These are phyloP conservation scores for Brachionus paranguensis DNA, from an alignment of 1,140 invertebrate genomes.

Conservation along the genomic window DNA sequence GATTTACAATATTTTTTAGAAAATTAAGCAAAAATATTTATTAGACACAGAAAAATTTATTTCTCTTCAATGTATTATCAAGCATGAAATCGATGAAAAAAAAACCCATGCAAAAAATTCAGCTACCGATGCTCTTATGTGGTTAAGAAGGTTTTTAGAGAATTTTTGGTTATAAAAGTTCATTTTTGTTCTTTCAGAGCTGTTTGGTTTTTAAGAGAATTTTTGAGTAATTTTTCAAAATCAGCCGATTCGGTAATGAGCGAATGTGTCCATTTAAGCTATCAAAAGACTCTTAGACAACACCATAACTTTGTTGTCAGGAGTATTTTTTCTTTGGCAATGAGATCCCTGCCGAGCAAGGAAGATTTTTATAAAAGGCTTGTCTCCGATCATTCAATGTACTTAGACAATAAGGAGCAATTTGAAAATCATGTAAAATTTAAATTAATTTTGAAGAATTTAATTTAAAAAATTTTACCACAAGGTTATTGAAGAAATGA, in stretches of 20 bases:
- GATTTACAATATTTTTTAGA: not conserved
- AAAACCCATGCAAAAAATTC: slow-evolving; percentile 7
- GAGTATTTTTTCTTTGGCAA: slow-evolving; percentile 40
- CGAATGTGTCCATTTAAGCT: slow-evolving; percentile 37
- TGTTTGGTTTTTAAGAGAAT: slow-evolving; percentile 40
- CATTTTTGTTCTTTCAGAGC: not conserved
- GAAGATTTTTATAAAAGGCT: slow-evolving; percentile 25
- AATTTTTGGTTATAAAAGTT: not conserved
- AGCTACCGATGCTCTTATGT: slow-evolving; percentile 41
- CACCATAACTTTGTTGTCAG: slow-evolving; percentile 42
- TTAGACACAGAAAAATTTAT: not conserved
- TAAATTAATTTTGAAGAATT: not conserved
- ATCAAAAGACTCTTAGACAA: slow-evolving; percentile 39
- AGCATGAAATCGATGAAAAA: slow-evolving; percentile 28
- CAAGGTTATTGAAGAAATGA: slow-evolving; percentile 20
- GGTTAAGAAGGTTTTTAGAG: slow-evolving; percentile 38
- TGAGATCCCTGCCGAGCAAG: slow-evolving; percentile 36
- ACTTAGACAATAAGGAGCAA: not conserved
- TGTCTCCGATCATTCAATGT: not conserved
- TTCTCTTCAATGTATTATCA: not conserved
- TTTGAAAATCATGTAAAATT: not conserved
- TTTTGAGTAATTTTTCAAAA: slow-evolving; percentile 24
- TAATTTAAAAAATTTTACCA: not conserved
- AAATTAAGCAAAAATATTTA: slow-evolving; percentile 37
- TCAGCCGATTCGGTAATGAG: slow-evolving; percentile 24